Conservation (phyloP, 2,113 vertebrate genomes). For the Psephotus haematonotus region DNA sequence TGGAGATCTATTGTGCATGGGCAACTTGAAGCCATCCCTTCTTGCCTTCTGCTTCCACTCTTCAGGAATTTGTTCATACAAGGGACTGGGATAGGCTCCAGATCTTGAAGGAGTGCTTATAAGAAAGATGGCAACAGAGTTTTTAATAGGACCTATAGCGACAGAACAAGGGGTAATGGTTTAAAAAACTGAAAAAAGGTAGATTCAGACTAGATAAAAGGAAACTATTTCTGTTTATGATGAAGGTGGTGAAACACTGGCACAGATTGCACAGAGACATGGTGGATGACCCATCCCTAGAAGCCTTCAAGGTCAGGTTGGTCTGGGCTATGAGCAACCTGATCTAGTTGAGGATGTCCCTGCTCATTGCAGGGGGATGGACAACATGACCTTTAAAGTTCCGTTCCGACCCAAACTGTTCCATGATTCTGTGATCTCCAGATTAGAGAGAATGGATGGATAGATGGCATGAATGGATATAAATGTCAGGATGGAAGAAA, state of each 20-base stretch:
- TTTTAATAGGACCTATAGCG: neutral
- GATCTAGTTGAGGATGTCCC: accelerated
- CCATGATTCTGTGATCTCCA: neutral
- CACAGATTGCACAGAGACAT: neutral
- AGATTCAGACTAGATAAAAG: neutral
- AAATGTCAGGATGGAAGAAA: neutral
- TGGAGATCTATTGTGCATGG: neutral
- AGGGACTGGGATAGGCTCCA: neutral
- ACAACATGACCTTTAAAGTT: accelerated
- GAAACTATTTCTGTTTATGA: neutral
- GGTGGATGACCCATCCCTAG: neutral
- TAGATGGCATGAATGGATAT: neutral
- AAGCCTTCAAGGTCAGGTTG: accelerated
- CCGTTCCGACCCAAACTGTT: neutral
- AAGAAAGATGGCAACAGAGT: neutral
- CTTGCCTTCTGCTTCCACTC: neutral
- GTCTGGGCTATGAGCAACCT: accelerated
- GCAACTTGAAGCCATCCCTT: neutral
- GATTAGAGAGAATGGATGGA: neutral
- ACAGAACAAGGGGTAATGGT: neutral
- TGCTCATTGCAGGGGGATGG: accelerated
- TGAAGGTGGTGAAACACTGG: accelerated
- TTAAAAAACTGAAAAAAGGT: neutral
- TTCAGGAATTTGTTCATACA: neutral
- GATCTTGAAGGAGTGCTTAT: neutral